Percentiles rank a stretch among this genome's conserved stretches.
Conservation (phyloP, 2,113 vertebrate species). For the Microtus richardsoni region DNA sequence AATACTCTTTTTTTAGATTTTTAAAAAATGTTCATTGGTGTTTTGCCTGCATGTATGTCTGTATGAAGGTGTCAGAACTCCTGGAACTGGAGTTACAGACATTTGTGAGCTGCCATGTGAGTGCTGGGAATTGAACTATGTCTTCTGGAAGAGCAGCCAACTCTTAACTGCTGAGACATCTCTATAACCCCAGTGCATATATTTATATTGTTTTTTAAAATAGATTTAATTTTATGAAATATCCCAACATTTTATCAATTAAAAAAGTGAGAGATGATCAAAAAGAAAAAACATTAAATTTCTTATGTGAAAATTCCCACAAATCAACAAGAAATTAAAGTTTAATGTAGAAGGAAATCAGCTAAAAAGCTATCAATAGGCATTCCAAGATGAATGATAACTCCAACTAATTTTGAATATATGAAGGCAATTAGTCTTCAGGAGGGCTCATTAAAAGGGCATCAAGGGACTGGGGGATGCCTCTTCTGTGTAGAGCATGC, state of each 20-base stretch:
- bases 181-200: neutral
- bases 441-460: neutral
- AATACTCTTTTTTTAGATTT: neutral
- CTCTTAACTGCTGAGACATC: neutral
- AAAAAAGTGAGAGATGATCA: neutral
- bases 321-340: neutral
- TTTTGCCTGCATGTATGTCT: neutral
- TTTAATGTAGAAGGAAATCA: neutral
- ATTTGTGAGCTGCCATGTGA: neutral
- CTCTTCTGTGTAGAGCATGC: neutral
- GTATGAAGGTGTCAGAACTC: neutral
- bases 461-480: neutral
- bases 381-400: neutral
- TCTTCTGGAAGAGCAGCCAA: neutral
- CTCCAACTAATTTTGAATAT: neutral
- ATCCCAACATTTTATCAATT: neutral
- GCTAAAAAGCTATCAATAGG: neutral
- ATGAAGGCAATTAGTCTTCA: neutral
- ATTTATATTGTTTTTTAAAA: neutral
- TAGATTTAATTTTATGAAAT: neutral
- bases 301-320: neutral
- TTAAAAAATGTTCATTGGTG: neutral
- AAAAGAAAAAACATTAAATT: neutral
- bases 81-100: neutral
- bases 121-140: neutral